Conservation (phyloP, 2,113 vertebrate species). For the Sceloporus tristichus region DNA sequence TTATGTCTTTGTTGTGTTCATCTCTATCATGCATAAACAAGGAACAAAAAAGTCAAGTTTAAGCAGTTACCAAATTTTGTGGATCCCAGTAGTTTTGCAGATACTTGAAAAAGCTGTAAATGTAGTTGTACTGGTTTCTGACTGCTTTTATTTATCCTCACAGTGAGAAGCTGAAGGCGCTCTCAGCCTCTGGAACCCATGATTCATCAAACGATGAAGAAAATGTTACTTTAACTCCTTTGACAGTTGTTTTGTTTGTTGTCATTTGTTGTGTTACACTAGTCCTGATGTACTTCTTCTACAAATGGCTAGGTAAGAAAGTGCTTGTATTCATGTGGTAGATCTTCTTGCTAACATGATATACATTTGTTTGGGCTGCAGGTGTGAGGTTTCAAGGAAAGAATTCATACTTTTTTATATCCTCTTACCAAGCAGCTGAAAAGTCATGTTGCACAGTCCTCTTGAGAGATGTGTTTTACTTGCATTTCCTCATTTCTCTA, state of each 20-base stretch:
- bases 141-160: conserved; percentile 47
- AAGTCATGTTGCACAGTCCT: too few species aligned
- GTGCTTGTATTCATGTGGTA: not conserved
- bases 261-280: conserved; percentile 91
- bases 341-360: not conserved
- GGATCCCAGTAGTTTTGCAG: conserved; percentile 1
- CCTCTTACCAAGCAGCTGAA: too few species aligned
- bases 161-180: conserved; percentile 83
- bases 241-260: conserved; percentile 90
- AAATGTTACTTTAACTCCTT: conserved; percentile 84
- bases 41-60: not conserved
- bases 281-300: conserved; percentile 96
- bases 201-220: conserved; percentile 78
- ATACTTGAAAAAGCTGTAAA: not conserved
- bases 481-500: too few species aligned
- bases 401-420: too few species aligned
- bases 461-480: too few species aligned
- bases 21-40: conserved; percentile 34
- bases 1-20: not conserved
- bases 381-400: not conserved
- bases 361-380: not conserved
- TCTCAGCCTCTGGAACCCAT: conserved; percentile 55
- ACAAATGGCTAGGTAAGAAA: conserved; percentile 89
- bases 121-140: conserved; percentile 24
- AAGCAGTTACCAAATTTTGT: conserved; percentile 7